phyloP scores from a whole-genome alignment of 2,797 vertebrate genomes.

The Ctenopoma kingsleyae region DNA sequence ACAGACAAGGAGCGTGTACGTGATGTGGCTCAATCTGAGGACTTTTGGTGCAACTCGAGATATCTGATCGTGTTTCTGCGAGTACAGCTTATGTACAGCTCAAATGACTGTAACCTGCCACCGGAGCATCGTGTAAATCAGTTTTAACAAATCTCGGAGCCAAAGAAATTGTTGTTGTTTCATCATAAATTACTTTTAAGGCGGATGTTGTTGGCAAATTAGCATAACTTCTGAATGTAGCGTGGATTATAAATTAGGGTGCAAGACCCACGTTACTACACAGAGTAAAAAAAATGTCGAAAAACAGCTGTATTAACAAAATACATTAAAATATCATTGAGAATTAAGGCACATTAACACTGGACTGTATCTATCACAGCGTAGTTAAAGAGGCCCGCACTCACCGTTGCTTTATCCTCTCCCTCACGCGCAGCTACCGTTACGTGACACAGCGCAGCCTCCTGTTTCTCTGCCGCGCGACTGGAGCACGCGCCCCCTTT shows the following conservation, averaged over 20 bases:
- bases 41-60: slow-evolving; percentile 11
- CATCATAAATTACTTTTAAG: background rate
- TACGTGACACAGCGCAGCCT: background rate
- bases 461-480: background rate
- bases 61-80: slow-evolving; percentile 1
- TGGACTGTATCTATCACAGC: fast-evolving
- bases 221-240: slow-evolving; percentile 33
- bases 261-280: background rate
- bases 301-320: background rate
- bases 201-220: background rate
- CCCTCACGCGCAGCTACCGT: background rate
- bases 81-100: slow-evolving; percentile 15
- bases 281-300: background rate
- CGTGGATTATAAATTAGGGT: background rate
- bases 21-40: slow-evolving; percentile 31
- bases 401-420: slow-evolving; percentile 35
- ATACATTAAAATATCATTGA: fast-evolving
- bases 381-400: background rate
- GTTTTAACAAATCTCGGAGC: background rate
- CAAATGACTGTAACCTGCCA: slow-evolving; percentile 10
- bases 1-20: slow-evolving; percentile 17
- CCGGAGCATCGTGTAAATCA: background rate
- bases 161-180: background rate
- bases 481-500: slow-evolving; percentile 50
- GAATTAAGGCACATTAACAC: background rate